Base-by-base conservation (phyloP, 2,113 vertebrate species). In the Tychaedon coryphoeus region DNA sequence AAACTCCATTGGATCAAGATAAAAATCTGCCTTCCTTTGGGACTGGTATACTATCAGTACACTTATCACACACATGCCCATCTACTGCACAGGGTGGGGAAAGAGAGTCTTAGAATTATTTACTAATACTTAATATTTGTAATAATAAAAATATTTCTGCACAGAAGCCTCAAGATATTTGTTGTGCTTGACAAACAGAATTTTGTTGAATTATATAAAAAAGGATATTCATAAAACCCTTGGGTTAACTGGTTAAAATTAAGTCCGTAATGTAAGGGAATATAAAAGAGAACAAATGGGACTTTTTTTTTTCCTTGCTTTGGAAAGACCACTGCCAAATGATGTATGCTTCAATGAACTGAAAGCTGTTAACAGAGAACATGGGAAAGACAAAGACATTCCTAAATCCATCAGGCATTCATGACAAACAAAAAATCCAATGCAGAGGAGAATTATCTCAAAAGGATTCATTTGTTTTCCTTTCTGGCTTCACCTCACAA, bases 321-420 rank as follows among this genome's bases (percentile, higher is more conserved):
- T 23, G 74, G 33, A 65, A 94, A 34, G 54, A 61, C 16, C 36
- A 47, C 24, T 92, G 48, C 6, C 57, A 91, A 81, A 72, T 34
- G 28, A 60, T 33, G 12, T 48, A 75, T 45, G 36, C 38, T 71
- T 77, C 25, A 50, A 14, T 60, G 23, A 48, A 34, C 28, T 72
- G 65, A 60, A 88, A 78, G 12, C 28, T 84, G 48, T 71, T 89
- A 92, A 71, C 18, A 73, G 50, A 86, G 40, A 81, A 91, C 14
- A 53, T 25, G 16, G 25, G 62, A 92, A 91, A 83, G 57, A 51
- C 72, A 95, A 94, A 75, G 70, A 40, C 13, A 15, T 54, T 78
- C 16, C 12, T 72, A 45, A 51, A 65, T 95, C 23, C n/a, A 60
- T 26, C 53, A 75, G n/a, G 8, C 19, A 69, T 22, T 69, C 50